These are phyloP conservation scores for Koerneria pararmatus DNA, from an alignment of 2,888 invertebrate genomes.

Conservation along the genomic window DNA sequence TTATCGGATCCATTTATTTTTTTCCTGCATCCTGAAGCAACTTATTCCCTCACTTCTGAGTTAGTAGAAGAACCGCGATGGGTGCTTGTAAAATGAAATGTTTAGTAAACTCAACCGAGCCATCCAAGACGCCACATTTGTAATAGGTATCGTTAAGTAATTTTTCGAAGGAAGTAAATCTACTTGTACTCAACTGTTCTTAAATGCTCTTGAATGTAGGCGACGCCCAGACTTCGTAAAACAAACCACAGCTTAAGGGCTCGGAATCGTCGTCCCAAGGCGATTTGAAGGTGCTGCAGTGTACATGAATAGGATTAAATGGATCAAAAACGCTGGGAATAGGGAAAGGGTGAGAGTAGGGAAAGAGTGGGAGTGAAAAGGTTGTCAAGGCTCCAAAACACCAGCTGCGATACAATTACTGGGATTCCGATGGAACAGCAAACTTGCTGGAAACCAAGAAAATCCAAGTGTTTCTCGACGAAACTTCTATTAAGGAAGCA, in stretches of 20 bases:
- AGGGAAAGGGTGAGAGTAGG: constrained; percentile 23
- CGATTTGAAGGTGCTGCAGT: constrained; percentile 63
- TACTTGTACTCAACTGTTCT: constrained; percentile 67
- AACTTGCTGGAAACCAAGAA: no score
- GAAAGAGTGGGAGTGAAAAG: constrained; percentile 25
- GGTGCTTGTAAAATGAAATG: not conserved
- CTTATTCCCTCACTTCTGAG: no score
- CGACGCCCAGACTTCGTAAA: constrained; percentile 83
- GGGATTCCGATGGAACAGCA: no score
- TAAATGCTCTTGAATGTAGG: constrained; percentile 84
- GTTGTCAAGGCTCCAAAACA: no score
- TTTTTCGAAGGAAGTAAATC: not conserved
- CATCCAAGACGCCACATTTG: not conserved
- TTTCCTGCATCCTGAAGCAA: no score
- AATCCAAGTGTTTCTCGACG: no score
- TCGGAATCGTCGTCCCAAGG: constrained; percentile 87
- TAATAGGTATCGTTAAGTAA: not conserved
- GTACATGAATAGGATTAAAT: no score
- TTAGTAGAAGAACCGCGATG: not conserved
- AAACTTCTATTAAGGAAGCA: no score
- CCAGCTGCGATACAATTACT: no score
- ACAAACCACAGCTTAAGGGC: constrained; percentile 97
- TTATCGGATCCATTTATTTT: no score
- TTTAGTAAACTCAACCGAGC: not conserved
- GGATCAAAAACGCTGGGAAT: not conserved